Base-by-base conservation (phyloP, 1,140 invertebrate genomes). In the Macrotrachela quadricornifera region DNA sequence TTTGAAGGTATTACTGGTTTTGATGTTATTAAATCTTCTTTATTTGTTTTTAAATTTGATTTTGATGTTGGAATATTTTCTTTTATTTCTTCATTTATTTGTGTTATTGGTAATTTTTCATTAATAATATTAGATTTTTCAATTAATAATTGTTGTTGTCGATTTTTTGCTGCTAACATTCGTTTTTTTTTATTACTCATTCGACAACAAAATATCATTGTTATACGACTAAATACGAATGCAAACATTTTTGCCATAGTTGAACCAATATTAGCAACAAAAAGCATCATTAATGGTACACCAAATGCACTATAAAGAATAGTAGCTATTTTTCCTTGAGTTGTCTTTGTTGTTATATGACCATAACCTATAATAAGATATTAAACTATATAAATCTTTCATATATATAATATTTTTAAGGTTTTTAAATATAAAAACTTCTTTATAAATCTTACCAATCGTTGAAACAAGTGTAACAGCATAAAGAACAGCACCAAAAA, bases 201-300 rank as follows among this genome's bases (percentile, higher is more conserved):
- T 30, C 21, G 21, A 30, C 21, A 30, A 30, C 21, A 30, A 30
- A 30, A 30, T 4, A 30, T 30, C 8, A 30, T 30, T 8, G 21
- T 30, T 30, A 30, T 2, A 30, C 21, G 21, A 30, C 21, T 30
- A 30, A 42, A 42, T 14, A 42, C 15, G 10, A 42, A 42, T 13
- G 13, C 4, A 42, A 42, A 42, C 15, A 15, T 14, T 14, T 13
- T 47, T 30, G 85, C 88, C 62, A 90, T 84, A 1, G 90, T 71
- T 73, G 87, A 88, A 56, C 85, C 85, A 61, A 86, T 82, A 71
- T 91, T 85, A 14, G 83, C 81, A 45, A 90, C 63, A 1, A 87
- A 77, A 0, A 65, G 52, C 10, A 65, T 55, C 39, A 61, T 57
- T 14, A 65, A 55, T 12, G 63, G 61, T 15, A 63, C 60, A 16